phyloP scores from a whole-genome alignment of 2,113 vertebrate genomes.

The Tychaedon coryphoeus region DNA sequence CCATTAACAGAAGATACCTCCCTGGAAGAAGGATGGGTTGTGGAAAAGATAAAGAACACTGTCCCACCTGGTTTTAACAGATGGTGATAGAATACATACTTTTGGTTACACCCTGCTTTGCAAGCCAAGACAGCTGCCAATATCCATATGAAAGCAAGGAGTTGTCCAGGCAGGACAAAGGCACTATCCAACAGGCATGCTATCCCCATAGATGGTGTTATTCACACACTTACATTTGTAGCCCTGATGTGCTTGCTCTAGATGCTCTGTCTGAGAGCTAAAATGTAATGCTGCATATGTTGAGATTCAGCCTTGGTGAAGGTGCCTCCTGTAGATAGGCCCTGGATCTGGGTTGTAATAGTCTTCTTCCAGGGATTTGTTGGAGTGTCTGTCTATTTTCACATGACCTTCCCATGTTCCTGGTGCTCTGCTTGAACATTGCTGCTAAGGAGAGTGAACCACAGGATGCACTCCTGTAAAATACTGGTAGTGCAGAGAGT shows the following conservation, averaged over 20 bases:
- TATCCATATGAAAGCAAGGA: background rate
- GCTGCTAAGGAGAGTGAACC: background rate
- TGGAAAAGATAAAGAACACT: too few relatives aligned
- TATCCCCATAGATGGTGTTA: background rate
- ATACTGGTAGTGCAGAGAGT: background rate
- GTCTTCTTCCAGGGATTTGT: background rate
- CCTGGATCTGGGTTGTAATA: background rate
- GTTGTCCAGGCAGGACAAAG: background rate
- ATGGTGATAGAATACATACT: too few relatives aligned
- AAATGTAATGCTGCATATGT: background rate
- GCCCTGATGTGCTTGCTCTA: background rate
- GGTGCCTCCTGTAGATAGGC: background rate
- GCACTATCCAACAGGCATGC: background rate
- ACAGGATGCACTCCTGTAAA: background rate
- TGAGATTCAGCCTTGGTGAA: background rate
- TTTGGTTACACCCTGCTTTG: too few relatives aligned
- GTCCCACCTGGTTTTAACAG: too few relatives aligned
- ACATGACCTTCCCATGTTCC: too few relatives aligned
- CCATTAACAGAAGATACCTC: too few relatives aligned
- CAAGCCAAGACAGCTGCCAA: background rate
- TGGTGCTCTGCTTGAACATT: background rate
- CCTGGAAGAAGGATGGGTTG: too few relatives aligned
- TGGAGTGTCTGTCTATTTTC: background rate
- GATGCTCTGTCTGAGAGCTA: background rate
- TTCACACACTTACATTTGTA: accelerated